phyloP scores from a whole-genome alignment of 2,888 invertebrate species.

The Drosophila paucipuncta region DNA sequence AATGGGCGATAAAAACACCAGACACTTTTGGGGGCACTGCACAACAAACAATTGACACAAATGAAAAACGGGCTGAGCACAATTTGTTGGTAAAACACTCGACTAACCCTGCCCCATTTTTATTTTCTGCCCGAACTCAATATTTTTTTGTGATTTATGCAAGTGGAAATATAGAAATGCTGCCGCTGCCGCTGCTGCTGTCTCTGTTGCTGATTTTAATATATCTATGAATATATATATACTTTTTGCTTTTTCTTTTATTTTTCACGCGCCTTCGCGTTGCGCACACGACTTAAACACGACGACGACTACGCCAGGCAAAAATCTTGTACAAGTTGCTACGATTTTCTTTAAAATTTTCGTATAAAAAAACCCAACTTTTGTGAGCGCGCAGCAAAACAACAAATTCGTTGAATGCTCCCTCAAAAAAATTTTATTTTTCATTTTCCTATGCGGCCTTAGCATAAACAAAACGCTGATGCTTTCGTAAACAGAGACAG shows the following conservation, averaged over 20 bases:
- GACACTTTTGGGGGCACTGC: slow-evolving; percentile 16
- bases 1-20: slow-evolving; percentile 6
- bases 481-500: slow-evolving; percentile 75
- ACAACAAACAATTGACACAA: slow-evolving; percentile 22
- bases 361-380: slow-evolving; percentile 61
- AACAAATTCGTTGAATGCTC: slow-evolving; percentile 70
- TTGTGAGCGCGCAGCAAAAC: slow-evolving; percentile 65
- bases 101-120: slow-evolving; percentile 86
- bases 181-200: slow-evolving; percentile 32
- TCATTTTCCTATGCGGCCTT: slow-evolving; percentile 35
- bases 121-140: slow-evolving; percentile 51
- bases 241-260: slow-evolving; percentile 38
- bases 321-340: slow-evolving; percentile 70
- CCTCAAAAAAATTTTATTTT: slow-evolving; percentile 55
- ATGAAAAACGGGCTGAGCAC: slow-evolving; percentile 15
- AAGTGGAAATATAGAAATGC: slow-evolving; percentile 65
- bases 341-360: slow-evolving; percentile 59
- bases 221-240: slow-evolving; percentile 35
- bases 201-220: slow-evolving; percentile 38
- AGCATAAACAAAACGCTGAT: slow-evolving; percentile 71
- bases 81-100: slow-evolving; percentile 47
- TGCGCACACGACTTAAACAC: slow-evolving; percentile 82
- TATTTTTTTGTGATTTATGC: slow-evolving; percentile 31
- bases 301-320: slow-evolving; percentile 74
- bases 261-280: slow-evolving; percentile 80